Evolutionary conservation across 2,797 vertebrate species (phyloP), one percentile per base, ranked within the genome.

Genomic region (Nothura maculosa): DNA sequence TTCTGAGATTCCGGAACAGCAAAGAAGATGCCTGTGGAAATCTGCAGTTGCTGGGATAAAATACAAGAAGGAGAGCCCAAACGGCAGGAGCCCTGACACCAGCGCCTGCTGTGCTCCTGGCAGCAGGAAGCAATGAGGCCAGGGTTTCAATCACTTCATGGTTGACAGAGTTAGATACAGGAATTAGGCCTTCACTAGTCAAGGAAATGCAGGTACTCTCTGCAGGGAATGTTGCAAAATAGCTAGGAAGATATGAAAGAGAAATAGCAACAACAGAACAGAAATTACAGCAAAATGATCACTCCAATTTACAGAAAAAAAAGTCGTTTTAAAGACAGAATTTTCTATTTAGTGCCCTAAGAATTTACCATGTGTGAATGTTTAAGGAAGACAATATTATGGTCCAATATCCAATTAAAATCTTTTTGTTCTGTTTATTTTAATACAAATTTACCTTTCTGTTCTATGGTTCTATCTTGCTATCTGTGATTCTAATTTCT

Each of bases 101-200:
- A 48, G 32, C 2, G 4, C 67, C 63, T 57, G 72, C 85, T 93
- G 61, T 48, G 83, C 25, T 42, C 28, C 55, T 72, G 55, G 60
- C 85, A 83, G 90, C 52, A 48, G 85, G 76, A 84, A 79, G 70
- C 48, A 92, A 61, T 55, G 79, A 82, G 64, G 64, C 15, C 90
- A 95, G n/a, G n/a, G n/a, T 87, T 87, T 52, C 77, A 63, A 67
- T 84, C 36, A 28, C 43, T 85, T 72, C 11, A 40, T 43, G 54
- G 34, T 14, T 89, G 68, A 34, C 12, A 54, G 47, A 62, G 45
- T 28, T 73, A 54, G 67, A 79, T 7, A 58, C 6, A 72, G 20
- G 20, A 86, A 38, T 11, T 61, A 50, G 64, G 57, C 25, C 67
- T 88, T 91, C 36, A 19, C 1, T 9, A 61, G 25, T 22, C 17